phyloP scores from a whole-genome alignment of 53 echinoderm and acorn worm species.

The Paracentrotus lividus region DNA sequence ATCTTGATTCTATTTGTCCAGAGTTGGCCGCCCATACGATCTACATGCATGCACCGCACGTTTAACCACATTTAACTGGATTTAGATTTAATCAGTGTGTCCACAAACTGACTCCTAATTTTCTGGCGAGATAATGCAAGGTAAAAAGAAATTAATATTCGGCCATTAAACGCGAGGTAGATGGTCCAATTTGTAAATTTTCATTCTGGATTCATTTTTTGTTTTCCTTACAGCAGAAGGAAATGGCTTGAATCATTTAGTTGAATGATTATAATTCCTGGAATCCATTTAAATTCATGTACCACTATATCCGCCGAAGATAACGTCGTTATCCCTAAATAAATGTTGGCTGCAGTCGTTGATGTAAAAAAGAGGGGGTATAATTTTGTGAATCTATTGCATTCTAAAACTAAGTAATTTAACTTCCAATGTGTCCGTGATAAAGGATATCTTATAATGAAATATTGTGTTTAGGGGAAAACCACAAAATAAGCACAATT shows the following conservation, averaged over 20 bases:
- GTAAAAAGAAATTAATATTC: background rate
- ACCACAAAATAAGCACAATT: no score
- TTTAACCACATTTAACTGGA: conserved; percentile 42
- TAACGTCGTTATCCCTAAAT: no score
- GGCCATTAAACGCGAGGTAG: background rate
- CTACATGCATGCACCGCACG: conserved; percentile 10
- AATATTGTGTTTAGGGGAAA: no score
- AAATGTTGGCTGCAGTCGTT: no score
- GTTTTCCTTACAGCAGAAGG: background rate
- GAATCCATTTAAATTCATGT: background rate
- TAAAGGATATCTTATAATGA: no score
- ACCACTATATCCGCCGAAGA: no score
- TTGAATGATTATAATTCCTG: background rate
- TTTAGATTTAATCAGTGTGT: conserved; percentile 39
- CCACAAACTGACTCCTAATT: conserved; percentile 33
- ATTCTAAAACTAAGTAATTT: no score
- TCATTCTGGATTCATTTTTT: background rate
- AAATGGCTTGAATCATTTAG: no score
- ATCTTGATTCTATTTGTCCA: conserved; percentile 43
- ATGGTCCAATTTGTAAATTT: background rate
- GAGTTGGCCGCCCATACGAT: conserved; percentile 8
- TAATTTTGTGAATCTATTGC: no score
- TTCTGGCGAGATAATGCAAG: background rate
- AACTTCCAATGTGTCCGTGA: no score
- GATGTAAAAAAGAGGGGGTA: no score